Evolutionary conservation across 2,797 vertebrate genomes (phyloP).

Genomic region (Pelobates cultripes): DNA sequence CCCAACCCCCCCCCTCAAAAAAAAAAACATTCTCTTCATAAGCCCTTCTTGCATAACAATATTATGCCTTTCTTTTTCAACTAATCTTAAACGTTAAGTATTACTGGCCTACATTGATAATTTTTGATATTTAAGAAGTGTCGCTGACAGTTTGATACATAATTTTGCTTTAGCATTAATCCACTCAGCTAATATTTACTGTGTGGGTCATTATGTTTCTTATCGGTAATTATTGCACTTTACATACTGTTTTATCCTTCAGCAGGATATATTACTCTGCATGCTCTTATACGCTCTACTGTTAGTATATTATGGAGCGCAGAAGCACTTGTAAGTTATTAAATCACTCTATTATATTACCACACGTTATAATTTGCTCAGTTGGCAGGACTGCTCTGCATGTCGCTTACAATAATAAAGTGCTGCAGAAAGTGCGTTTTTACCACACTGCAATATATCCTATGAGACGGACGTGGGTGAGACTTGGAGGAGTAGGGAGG

Average conservation of each 20-base stretch:
- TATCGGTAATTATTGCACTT: background rate
- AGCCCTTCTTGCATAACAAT: too few species aligned
- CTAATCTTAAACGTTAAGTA: too few species aligned
- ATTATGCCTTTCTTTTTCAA: too few species aligned
- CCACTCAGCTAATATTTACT: too few species aligned
- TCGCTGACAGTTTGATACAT: background rate
- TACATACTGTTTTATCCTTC: background rate
- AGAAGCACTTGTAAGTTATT: background rate
- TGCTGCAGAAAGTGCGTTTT: background rate
- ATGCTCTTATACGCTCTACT: background rate
- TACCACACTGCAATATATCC: background rate
- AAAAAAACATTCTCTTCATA: too few species aligned
- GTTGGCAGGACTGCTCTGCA: background rate
- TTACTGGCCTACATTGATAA: background rate
- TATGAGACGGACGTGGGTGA: too few species aligned
- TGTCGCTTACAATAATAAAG: background rate
- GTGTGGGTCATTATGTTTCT: background rate
- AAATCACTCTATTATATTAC: background rate
- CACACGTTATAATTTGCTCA: background rate
- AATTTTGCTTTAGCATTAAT: background rate
- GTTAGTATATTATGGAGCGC: background rate
- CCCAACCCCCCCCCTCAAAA: too few species aligned
- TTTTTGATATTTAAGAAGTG: background rate
- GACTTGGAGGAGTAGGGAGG: too few species aligned
- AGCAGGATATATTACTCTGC: background rate